Evolutionary conservation across 1,140 invertebrate genomes (phyloP).

Genomic region (Anastrepha ludens): DNA sequence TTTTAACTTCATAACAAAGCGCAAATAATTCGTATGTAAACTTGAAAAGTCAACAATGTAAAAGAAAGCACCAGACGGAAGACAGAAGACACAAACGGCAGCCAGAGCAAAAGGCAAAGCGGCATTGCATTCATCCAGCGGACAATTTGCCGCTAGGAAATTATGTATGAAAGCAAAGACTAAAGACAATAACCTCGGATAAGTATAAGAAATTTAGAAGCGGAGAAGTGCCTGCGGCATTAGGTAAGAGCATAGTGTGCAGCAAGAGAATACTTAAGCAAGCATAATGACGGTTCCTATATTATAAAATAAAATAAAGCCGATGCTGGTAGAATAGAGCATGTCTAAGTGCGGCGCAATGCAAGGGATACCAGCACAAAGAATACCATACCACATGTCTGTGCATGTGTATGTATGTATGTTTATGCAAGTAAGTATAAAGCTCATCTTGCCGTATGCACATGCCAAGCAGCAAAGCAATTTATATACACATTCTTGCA

Average conservation of each 20-base stretch:
- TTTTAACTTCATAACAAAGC: not conserved
- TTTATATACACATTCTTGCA: not conserved
- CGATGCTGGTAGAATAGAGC: no score
- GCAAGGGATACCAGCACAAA: not conserved
- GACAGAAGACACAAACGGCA: not conserved
- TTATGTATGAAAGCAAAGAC: not conserved
- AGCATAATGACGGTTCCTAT: no score
- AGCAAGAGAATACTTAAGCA: not conserved
- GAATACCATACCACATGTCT: not conserved
- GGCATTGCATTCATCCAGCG: no score
- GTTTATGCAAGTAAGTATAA: not conserved
- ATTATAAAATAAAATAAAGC: no score
- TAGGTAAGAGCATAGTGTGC: not conserved
- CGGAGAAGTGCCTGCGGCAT: not conserved
- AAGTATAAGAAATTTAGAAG: not conserved
- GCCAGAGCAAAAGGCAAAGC: not conserved
- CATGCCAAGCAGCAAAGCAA: not conserved
- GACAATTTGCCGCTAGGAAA: not conserved
- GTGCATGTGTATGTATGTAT: not conserved
- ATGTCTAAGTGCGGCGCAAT: no score
- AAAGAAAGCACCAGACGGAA: not conserved
- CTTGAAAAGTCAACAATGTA: slow-evolving; percentile 34
- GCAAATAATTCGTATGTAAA: slow-evolving; percentile 32
- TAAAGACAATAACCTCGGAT: not conserved
- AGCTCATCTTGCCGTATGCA: not conserved